Base-by-base conservation (phyloP, 1,140 invertebrate genomes). In the Dufourea novaeangliae region DNA sequence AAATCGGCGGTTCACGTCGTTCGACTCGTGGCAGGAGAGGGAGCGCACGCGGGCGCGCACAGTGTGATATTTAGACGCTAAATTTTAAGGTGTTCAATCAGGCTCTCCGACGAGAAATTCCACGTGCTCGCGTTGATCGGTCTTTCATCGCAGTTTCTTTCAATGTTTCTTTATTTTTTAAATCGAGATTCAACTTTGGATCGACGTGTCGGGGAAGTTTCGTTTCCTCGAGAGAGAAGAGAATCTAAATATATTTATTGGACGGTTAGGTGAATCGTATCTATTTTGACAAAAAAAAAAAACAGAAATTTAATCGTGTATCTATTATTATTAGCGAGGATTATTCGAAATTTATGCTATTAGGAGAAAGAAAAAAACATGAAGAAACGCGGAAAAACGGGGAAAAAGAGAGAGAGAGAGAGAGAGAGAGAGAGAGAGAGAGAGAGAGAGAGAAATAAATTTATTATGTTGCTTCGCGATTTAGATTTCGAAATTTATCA, bases 1-100 rank as follows among this genome's bases (percentile, higher is more conserved):
- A 37, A 11, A 79, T 12, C 32, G 14, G 74, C 37, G 17, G 29
- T 63, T n/a, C 11, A 61, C 59, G 37, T 63, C 46, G 61, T 63
- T 69, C 32, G 50, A 41, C 32, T 69, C 62, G 63, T 59, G 62
- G n/a, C 76, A 74, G 34, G 63, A 74, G 84, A 75, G 29, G 32
- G 34, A 74, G 78, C 50, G 79, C 77, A 80, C 62, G 83, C n/a
- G 17, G 76, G 82, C 62, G 83, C n/a, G 17, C 78, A 87, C 88
- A 88, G 90, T 92, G 91, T 91, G 91, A 91, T 92, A 92, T 91
- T 91, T 91, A 90, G 87, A 88, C 77, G 84, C 85, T 91, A 89
- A 91, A 88, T 83, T 84, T 50, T 82, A 67, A 66, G 5, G 14
- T 74, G 66, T 82, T 84, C n/a, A 79, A 61, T 61, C 27, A 69